phyloP scores from a whole-genome alignment of 2,888 invertebrate species.

The Pheosia gnoma region DNA sequence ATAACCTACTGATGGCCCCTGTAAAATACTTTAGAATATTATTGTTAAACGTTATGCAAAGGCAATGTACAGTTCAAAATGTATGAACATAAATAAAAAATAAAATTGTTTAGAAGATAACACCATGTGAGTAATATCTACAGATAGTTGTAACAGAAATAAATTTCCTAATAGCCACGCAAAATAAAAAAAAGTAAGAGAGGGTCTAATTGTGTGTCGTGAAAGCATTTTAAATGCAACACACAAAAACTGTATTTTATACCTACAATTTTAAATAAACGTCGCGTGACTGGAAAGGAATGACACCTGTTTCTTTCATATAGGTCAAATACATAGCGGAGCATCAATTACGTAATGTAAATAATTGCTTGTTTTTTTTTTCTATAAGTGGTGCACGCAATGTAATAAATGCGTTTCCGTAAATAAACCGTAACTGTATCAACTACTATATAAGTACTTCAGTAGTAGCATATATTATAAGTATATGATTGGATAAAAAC shows the following conservation, averaged over 20 bases:
- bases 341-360: constrained; percentile 27
- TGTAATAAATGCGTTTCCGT: constrained; percentile 9
- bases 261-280: neutral
- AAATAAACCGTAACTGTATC: neutral
- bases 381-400: constrained; percentile 15
- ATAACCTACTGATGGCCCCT: no score
- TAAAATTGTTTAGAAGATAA: no score
- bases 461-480: no score
- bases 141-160: no score
- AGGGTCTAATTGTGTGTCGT: neutral
- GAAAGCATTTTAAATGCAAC: constrained; percentile 2
- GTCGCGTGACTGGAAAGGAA: constrained; percentile 2
- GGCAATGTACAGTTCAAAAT: no score
- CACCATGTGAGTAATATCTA: no score
- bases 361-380: constrained; percentile 11
- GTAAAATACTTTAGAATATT: no score
- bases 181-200: no score
- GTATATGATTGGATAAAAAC: no score
- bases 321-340: constrained; percentile 17
- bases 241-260: neutral
- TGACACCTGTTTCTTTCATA: constrained; percentile 14
- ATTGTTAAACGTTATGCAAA: no score
- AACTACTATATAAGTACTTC: neutral
- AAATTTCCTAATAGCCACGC: no score
- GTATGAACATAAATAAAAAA: no score